Percentiles rank a stretch among this genome's conserved stretches.
Evolutionary conservation across 2,113 vertebrate genomes (phyloP).

Genomic region (Vimba vimba): DNA sequence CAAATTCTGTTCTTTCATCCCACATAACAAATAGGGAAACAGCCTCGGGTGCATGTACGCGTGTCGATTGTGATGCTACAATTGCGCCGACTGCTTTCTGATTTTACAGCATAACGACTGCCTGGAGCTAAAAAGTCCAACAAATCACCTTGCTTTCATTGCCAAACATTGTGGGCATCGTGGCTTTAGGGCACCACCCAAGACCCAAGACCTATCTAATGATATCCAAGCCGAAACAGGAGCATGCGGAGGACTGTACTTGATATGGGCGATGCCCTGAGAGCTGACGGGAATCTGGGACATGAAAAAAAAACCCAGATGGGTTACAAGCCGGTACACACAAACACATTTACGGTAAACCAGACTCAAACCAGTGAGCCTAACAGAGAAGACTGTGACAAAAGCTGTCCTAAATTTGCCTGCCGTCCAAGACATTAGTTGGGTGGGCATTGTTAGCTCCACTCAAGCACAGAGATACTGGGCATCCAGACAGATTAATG

Average conservation of each 20-base stretch:
- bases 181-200: not conserved
- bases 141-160: constrained; percentile 9
- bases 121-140: not conserved
- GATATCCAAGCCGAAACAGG: constrained; percentile 24
- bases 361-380: constrained; percentile 38
- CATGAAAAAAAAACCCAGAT: constrained; percentile 16
- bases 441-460: constrained; percentile 14
- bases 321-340: constrained; percentile 33
- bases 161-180: not conserved
- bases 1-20: not conserved
- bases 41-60: not conserved
- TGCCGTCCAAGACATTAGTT: constrained; percentile 11
- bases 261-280: constrained; percentile 31
- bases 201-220: constrained; percentile 21
- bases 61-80: constrained; percentile 34
- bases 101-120: not conserved
- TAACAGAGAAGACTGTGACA: constrained; percentile 27
- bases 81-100: not conserved
- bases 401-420: constrained; percentile 31
- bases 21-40: constrained; percentile 4
- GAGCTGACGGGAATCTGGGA: constrained; percentile 29
- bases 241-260: constrained; percentile 17
- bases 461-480: constrained; percentile 10
- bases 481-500: constrained; percentile 20
- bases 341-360: constrained; percentile 47